Percentiles rank a stretch among this genome's conserved stretches.
These are phyloP conservation scores for Odontomachus brunneus DNA, from an alignment of 1,140 invertebrate species.

Conservation along the genomic window DNA sequence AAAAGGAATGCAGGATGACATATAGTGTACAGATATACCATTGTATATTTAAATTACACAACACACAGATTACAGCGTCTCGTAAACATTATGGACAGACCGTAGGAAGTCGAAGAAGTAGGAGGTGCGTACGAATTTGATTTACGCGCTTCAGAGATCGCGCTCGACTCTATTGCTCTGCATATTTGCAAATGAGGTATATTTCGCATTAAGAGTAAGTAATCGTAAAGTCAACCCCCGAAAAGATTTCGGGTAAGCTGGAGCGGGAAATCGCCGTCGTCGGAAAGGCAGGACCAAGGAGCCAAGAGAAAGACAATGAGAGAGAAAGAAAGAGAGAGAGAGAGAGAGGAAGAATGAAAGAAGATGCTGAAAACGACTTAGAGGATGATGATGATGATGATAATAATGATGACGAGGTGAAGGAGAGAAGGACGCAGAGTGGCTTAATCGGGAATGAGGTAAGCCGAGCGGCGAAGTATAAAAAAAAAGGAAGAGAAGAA, in stretches of 20 bases:
- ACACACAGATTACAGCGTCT: constrained; percentile 73
- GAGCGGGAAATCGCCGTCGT: not conserved
- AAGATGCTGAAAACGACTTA: not conserved
- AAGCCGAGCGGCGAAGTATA: no score
- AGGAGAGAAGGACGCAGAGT: no score
- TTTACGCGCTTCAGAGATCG: constrained; percentile 21
- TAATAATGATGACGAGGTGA: not conserved
- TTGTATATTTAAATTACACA: constrained; percentile 75
- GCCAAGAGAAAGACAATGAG: not conserved
- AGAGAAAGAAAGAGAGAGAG: constrained; percentile 4
- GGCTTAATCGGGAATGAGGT: no score
- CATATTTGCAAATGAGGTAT: constrained; percentile 70
- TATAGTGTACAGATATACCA: constrained; percentile 49
- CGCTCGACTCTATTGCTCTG: constrained; percentile 56
- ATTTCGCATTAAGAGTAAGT: constrained; percentile 69
- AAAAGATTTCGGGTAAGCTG: not conserved
- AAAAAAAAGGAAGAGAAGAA: not conserved
- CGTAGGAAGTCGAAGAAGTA: constrained; percentile 65
- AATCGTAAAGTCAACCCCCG: constrained; percentile 41
- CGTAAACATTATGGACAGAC: constrained; percentile 71
- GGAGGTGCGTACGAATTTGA: constrained; percentile 65
- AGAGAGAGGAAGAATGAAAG: not conserved
- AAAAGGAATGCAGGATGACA: constrained; percentile 7
- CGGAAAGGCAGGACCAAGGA: no score
- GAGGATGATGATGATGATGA: no score